Conservation (phyloP, 2,113 vertebrate species). For the Tiliqua scincoides region DNA sequence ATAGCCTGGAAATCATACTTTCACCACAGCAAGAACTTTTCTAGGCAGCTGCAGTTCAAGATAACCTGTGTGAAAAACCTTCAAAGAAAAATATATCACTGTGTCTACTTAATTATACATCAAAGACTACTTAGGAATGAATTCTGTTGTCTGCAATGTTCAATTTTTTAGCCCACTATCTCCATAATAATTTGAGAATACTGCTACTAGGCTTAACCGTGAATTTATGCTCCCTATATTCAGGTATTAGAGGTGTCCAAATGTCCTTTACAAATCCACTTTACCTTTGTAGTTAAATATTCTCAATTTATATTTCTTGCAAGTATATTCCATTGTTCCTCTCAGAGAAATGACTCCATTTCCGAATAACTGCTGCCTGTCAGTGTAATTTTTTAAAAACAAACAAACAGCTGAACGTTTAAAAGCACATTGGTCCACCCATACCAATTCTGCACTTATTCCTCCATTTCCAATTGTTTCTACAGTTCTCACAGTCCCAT, state of each 20-base stretch:
- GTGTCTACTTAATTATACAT: slow-evolving; percentile 75
- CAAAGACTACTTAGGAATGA: slow-evolving; percentile 67
- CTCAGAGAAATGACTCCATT: slow-evolving; percentile 47
- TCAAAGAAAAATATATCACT: slow-evolving; percentile 62
- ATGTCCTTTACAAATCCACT: slow-evolving; percentile 52
- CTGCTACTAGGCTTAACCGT: slow-evolving; percentile 60
- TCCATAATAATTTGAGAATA: slow-evolving; percentile 55
- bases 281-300: slow-evolving; percentile 43
- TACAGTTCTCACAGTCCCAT: slow-evolving; percentile 36
- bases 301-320: slow-evolving; percentile 41
- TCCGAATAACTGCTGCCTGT: slow-evolving; percentile 49
- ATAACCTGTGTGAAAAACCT: slow-evolving; percentile 68
- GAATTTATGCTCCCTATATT: slow-evolving; percentile 49
- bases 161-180: slow-evolving; percentile 51
- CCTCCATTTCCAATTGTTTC: slow-evolving; percentile 59
- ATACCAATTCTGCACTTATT: slow-evolving; percentile 42
- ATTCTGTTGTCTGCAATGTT: slow-evolving; percentile 60
- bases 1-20: slow-evolving; percentile 28
- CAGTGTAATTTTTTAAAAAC: slow-evolving; percentile 46
- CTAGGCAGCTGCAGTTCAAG: slow-evolving; percentile 59
- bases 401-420: slow-evolving; percentile 53
- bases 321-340: slow-evolving; percentile 45
- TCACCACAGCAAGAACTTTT: slow-evolving; percentile 46
- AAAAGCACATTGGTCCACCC: slow-evolving; percentile 59
- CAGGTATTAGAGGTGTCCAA: slow-evolving; percentile 47